These are phyloP conservation scores for Idaea straminata DNA, from an alignment of 2,888 invertebrate species.

Conservation along the genomic window DNA sequence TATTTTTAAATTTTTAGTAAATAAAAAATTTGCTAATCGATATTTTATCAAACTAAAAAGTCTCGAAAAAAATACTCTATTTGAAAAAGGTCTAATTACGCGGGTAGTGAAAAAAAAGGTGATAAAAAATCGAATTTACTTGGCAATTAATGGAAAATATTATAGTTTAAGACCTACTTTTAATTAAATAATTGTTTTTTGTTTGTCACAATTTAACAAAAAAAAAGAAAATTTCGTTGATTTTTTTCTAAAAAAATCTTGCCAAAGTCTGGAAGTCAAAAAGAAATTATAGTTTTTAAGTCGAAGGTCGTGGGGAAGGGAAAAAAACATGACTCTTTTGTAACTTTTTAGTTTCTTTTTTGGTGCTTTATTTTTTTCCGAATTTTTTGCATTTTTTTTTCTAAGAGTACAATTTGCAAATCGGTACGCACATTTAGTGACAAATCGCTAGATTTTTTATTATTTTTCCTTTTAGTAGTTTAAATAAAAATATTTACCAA, in stretches of 20 bases:
- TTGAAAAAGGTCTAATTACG: conserved; percentile 16
- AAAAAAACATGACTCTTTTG: conserved; percentile 29
- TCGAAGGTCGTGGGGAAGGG: conserved; percentile 16
- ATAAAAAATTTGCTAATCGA: conserved; percentile 3
- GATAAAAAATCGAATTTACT: conserved; percentile 76
- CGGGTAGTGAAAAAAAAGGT: conserved; percentile 38
- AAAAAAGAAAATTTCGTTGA: conserved; percentile 26
- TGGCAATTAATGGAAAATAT: conserved; percentile 51
- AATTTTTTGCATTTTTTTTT: conserved; percentile 39
- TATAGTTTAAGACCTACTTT: conserved; percentile 37
- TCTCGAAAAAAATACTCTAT: not conserved
- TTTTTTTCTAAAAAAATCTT: conserved; percentile 43
- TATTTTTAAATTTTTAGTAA: not conserved
- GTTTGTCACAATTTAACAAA: conserved; percentile 40
- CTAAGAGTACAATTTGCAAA: conserved; percentile 34
- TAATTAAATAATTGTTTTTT: conserved; percentile 31
- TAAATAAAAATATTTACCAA: conserved; percentile 45
- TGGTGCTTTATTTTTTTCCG: conserved; percentile 39
- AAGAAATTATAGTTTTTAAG: conserved; percentile 21
- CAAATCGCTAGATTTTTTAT: conserved; percentile 39
- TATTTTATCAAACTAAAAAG: conserved; percentile 1
- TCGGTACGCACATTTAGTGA: conserved; percentile 39
- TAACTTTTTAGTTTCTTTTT: conserved; percentile 26
- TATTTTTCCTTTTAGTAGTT: conserved; percentile 28
- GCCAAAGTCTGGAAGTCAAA: conserved; percentile 50